These are phyloP conservation scores for Unio pictorum DNA, from an alignment of 2,888 invertebrate species.

Conservation along the genomic window DNA sequence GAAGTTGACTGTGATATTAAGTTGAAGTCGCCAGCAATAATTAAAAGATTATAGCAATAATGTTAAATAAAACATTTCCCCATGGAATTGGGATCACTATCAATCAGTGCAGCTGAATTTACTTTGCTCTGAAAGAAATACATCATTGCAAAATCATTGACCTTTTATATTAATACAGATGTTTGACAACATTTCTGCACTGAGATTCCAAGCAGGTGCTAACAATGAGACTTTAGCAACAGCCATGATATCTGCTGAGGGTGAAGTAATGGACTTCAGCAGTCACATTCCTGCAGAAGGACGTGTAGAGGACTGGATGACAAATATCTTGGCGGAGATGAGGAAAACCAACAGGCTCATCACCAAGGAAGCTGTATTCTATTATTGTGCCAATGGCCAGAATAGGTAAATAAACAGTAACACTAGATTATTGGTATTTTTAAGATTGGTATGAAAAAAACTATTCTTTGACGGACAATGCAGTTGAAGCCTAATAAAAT, in stretches of 20 bases:
- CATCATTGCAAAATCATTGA: neutral
- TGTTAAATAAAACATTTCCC: too few species aligned
- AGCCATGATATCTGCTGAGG: slow-evolving; percentile 90
- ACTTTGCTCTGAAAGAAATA: too few species aligned
- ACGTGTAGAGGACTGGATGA: slow-evolving; percentile 95
- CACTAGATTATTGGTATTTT: neutral
- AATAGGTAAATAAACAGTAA: slow-evolving; percentile 74
- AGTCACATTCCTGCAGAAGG: slow-evolving; percentile 82
- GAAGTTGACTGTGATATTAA: too few species aligned
- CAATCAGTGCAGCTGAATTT: too few species aligned
- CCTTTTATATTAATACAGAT: slow-evolving; percentile 76
- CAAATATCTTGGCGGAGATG: slow-evolving; percentile 87
- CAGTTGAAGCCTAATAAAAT: too few species aligned
- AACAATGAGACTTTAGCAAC: slow-evolving; percentile 80
- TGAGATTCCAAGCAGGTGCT: slow-evolving; percentile 80
- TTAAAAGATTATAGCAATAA: too few species aligned
- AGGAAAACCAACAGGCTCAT: slow-evolving; percentile 84
- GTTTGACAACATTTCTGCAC: slow-evolving; percentile 90
- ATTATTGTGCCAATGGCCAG: slow-evolving; percentile 83
- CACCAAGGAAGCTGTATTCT: slow-evolving; percentile 89
- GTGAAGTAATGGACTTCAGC: slow-evolving; percentile 88
- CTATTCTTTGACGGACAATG: neutral
- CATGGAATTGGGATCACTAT: too few species aligned
- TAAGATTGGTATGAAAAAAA: neutral
- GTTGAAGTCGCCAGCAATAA: too few species aligned